These are phyloP conservation scores for Cyclophora albipunctata DNA, from an alignment of 2,888 invertebrate genomes.

Conservation along the genomic window DNA sequence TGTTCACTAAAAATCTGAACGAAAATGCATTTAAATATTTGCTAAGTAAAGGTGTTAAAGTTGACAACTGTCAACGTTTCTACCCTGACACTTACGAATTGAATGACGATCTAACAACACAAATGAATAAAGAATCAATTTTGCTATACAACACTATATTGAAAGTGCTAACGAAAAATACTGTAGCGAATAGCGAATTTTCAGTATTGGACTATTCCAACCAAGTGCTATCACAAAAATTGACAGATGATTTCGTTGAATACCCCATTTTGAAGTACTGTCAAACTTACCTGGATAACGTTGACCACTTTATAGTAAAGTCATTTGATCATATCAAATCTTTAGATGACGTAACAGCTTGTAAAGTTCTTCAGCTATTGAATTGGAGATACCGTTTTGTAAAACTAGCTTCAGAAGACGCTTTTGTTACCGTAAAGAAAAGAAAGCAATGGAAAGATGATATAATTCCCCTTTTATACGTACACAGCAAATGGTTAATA, in stretches of 20 bases:
- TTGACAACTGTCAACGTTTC: conserved; percentile 37
- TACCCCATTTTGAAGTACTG: conserved; percentile 73
- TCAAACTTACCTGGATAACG: conserved; percentile 54
- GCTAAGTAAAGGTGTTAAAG: conserved; percentile 10
- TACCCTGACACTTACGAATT: conserved; percentile 38
- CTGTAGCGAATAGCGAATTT: conserved; percentile 30
- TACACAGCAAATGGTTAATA: conserved; percentile 84
- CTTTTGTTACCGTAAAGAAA: conserved; percentile 44
- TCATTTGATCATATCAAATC: conserved; percentile 38
- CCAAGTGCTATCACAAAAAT: conserved; percentile 52
- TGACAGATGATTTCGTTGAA: conserved; percentile 65
- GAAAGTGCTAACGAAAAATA: conserved; percentile 23
- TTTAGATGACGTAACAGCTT: conserved; percentile 48
- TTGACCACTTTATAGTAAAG: conserved; percentile 57
- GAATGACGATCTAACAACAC: conserved; percentile 19
- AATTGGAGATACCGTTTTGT: conserved; percentile 73
- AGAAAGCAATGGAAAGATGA: conserved; percentile 60
- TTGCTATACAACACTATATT: conserved; percentile 59
- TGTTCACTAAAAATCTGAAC: conserved; percentile 28
- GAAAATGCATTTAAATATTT: conserved; percentile 28
- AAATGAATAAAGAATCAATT: conserved; percentile 55
- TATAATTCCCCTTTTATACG: conserved; percentile 75
- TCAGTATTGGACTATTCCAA: conserved; percentile 69
- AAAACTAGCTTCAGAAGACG: conserved; percentile 47
- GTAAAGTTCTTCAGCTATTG: conserved; percentile 60